Evolutionary conservation across 2,888 invertebrate genomes (phyloP).

Genomic region (Andrena haemorrhoa): DNA sequence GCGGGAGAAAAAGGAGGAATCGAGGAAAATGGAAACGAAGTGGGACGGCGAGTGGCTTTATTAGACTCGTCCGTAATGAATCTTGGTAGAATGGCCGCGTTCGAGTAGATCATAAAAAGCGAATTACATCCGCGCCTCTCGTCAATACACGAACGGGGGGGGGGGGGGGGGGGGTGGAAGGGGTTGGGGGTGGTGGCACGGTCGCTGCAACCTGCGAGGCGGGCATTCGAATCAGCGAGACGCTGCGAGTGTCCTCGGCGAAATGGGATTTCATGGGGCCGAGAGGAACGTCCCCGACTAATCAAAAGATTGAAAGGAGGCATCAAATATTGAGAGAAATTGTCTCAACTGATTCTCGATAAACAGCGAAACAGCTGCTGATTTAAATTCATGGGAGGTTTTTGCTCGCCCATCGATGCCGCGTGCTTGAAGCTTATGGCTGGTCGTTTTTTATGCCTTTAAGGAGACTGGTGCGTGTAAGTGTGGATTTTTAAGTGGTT

Average conservation of each 20-base stretch:
- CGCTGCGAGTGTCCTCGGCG: background rate
- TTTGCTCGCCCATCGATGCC: background rate
- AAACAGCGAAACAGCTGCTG: constrained; percentile 13
- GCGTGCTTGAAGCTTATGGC: too few species aligned
- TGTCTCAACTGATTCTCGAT: constrained; percentile 10
- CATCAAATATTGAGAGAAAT: constrained; percentile 29
- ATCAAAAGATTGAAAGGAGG: constrained; percentile 19
- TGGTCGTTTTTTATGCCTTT: too few species aligned
- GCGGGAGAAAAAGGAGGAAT: background rate
- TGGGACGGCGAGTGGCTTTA: constrained; percentile 58
- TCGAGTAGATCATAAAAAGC: constrained; percentile 57
- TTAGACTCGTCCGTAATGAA: constrained; percentile 68
- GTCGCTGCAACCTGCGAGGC: constrained; percentile 5
- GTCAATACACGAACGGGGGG: constrained; percentile 29
- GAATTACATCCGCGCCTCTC: constrained; percentile 38
- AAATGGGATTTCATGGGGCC: constrained; percentile 14
- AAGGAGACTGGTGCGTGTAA: too few species aligned
- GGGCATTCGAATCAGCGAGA: constrained; percentile 8
- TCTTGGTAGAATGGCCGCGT: constrained; percentile 49
- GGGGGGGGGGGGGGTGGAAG: background rate
- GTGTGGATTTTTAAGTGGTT: too few species aligned
- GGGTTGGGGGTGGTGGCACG: too few species aligned
- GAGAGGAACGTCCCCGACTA: constrained; percentile 5
- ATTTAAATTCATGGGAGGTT: constrained; percentile 20
- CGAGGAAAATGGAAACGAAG: constrained; percentile 57